phyloP scores from a whole-genome alignment of 1,140 invertebrate species.

The Sminthurinus signatus region DNA sequence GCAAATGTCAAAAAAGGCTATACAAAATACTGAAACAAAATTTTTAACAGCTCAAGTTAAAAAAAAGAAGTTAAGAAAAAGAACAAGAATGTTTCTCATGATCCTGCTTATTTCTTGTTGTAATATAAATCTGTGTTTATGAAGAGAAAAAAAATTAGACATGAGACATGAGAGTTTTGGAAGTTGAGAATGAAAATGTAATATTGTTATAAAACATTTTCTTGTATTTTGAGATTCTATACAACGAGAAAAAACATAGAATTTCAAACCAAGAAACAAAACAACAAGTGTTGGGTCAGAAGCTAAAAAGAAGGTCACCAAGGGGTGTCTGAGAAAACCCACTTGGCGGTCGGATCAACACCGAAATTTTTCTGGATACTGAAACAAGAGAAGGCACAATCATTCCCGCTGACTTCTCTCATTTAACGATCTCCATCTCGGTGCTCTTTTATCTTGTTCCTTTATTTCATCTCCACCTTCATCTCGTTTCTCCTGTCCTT shows the following conservation, averaged over 20 bases:
- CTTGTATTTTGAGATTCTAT: neutral
- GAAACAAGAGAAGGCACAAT: conserved; percentile 12
- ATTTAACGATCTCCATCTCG: conserved; percentile 7
- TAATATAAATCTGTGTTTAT: no score
- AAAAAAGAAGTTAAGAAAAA: neutral
- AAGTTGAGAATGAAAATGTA: neutral
- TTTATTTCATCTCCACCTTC: neutral
- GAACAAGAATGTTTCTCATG: neutral
- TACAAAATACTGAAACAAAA: neutral
- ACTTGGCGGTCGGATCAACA: conserved; percentile 10
- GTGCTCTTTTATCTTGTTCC: conserved; percentile 3
- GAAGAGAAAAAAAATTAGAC: neutral
- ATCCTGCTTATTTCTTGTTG: no score
- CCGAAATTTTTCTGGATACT: conserved; percentile 2
- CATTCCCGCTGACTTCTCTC: conserved; percentile 9
- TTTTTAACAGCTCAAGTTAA: neutral
- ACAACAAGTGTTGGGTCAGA: neutral
- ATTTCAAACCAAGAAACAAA: neutral
- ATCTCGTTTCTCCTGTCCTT: no score
- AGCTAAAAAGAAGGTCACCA: neutral
- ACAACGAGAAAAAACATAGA: neutral
- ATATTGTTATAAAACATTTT: neutral
- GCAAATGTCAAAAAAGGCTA: neutral
- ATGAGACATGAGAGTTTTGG: neutral
- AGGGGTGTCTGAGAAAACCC: conserved; percentile 2